A percentile compares a stretch with the other conserved stretches of the same genome.
phyloP scores from a whole-genome alignment of 2,113 vertebrate genomes.

The Felis chaus region DNA sequence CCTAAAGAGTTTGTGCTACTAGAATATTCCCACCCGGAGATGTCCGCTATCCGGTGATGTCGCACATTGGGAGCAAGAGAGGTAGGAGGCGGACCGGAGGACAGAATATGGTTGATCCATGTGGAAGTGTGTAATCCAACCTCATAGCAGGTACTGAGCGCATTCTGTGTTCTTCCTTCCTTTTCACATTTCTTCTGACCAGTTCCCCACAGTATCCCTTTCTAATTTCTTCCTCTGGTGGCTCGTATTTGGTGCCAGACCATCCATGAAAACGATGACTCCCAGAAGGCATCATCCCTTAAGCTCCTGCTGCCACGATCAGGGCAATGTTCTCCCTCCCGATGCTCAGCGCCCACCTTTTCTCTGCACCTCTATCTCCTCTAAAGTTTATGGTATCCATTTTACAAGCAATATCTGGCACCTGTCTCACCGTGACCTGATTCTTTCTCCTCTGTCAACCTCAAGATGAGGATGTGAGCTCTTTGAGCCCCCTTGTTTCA shows the following conservation, averaged over 20 bases:
- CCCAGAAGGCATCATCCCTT: background rate
- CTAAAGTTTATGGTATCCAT: too few species aligned
- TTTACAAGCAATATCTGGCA: too few species aligned
- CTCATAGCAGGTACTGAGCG: background rate
- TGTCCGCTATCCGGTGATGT: background rate
- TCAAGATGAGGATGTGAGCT: background rate
- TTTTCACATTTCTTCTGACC: background rate
- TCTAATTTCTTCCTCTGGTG: background rate
- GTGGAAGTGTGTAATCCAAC: background rate
- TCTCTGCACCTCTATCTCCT: too few species aligned
- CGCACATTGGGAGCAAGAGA: background rate
- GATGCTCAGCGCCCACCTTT: background rate
- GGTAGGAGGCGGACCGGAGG: background rate
- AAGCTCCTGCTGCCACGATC: accelerated
- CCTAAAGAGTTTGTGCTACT: slow-evolving; percentile 52
- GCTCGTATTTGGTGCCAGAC: background rate
- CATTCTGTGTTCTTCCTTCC: background rate
- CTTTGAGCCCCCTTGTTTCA: background rate
- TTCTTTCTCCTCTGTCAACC: background rate
- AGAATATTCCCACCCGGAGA: slow-evolving; percentile 31
- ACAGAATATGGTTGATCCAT: background rate
- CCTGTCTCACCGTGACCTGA: background rate
- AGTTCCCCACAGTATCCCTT: background rate
- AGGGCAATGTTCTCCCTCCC: background rate
- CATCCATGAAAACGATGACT: background rate